Evolutionary conservation across 2,888 invertebrate genomes (phyloP).

Genomic region (Heliconius cydno): DNA sequence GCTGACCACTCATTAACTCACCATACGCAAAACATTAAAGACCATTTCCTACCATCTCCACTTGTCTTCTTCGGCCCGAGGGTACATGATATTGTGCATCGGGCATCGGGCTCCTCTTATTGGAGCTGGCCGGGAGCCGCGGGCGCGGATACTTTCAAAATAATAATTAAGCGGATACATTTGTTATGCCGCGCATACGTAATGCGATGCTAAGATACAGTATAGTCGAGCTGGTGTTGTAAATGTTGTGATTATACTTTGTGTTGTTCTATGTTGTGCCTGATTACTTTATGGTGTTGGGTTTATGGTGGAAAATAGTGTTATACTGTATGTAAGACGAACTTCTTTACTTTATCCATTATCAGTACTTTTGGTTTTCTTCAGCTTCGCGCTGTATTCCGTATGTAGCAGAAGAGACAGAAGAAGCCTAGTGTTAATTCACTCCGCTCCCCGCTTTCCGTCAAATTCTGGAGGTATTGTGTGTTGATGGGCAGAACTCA

Average conservation of each 20-base stretch:
- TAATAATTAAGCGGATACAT: slow-evolving; percentile 83
- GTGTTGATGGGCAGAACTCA: too few relatives aligned
- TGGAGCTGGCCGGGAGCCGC: slow-evolving; percentile 57
- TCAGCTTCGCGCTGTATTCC: too few relatives aligned
- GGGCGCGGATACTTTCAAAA: slow-evolving; percentile 82
- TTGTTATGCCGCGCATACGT: slow-evolving; percentile 78
- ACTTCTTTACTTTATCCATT: too few relatives aligned
- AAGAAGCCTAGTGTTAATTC: too few relatives aligned
- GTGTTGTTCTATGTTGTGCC: not conserved
- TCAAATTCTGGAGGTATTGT: too few relatives aligned
- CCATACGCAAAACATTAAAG: slow-evolving; percentile 37
- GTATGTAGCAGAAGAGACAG: too few relatives aligned
- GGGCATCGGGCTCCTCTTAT: slow-evolving; percentile 41
- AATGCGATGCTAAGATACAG: slow-evolving; percentile 63
- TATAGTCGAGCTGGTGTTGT: slow-evolving; percentile 39
- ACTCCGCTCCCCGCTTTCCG: too few relatives aligned
- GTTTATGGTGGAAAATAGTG: not conserved
- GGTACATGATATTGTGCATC: slow-evolving; percentile 44
- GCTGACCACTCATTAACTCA: not conserved
- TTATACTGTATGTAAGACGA: not conserved
- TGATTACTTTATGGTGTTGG: not conserved
- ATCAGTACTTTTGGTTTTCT: too few relatives aligned
- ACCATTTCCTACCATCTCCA: slow-evolving; percentile 42
- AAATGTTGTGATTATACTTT: slow-evolving; percentile 1
- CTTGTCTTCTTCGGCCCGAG: slow-evolving; percentile 40